phyloP scores from a whole-genome alignment of 2,797 vertebrate species.

The Betta splendens region DNA sequence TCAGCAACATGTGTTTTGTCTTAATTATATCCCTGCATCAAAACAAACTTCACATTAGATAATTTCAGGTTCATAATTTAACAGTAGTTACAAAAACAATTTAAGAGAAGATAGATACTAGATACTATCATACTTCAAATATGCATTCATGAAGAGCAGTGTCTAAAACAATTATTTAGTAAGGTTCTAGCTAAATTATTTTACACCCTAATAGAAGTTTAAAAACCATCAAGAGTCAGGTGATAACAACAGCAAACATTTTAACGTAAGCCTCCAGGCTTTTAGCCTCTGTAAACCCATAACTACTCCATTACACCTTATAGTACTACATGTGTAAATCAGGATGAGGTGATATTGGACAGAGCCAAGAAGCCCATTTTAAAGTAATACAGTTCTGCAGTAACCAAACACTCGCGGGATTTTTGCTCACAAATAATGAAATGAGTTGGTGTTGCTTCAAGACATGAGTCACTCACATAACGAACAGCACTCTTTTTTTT shows the following conservation, averaged over 20 bases:
- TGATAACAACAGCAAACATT: background rate
- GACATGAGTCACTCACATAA: slow-evolving; percentile 38
- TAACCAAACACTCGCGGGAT: slow-evolving; percentile 12
- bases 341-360: background rate
- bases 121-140: background rate
- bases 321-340: background rate
- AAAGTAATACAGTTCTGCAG: background rate
- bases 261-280: background rate
- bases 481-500: slow-evolving; percentile 26
- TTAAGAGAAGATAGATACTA: background rate
- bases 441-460: slow-evolving; percentile 44
- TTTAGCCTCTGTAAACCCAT: no score
- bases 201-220: background rate
- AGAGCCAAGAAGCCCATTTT: background rate
- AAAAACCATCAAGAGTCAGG: background rate
- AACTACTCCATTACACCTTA: background rate
- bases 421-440: slow-evolving; percentile 41
- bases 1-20: slow-evolving; percentile 2
- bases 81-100: background rate
- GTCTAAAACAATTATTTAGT: no score
- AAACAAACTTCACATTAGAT: background rate
- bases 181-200: background rate
- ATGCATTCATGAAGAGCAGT: no score
- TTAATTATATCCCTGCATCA: background rate
- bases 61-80: background rate